A percentile compares a stretch with the other conserved stretches of the same genome.
These are phyloP conservation scores for Drosophila rufa DNA, from an alignment of 1,140 invertebrate genomes.

Conservation along the genomic window DNA sequence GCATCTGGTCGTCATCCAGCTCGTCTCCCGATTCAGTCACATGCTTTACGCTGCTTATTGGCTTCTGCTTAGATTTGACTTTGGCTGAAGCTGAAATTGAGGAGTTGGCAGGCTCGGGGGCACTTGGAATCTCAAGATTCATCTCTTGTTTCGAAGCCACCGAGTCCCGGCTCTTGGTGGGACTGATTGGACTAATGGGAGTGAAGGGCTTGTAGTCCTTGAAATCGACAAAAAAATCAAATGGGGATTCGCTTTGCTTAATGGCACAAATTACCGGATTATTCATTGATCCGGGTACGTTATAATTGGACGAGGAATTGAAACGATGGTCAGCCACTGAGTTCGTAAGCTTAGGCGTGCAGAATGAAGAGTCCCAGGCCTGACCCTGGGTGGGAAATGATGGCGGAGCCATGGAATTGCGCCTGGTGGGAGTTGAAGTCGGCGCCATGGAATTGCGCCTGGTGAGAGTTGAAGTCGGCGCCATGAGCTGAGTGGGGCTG, in stretches of 20 bases:
- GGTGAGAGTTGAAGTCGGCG: no score
- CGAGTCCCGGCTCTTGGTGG: no score
- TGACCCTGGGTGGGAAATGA: neutral
- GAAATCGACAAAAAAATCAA: no score
- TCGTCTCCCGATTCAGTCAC: slow-evolving; percentile 5
- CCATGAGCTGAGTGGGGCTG: no score
- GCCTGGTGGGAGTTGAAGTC: neutral
- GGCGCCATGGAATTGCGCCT: neutral
- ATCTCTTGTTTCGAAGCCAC: no score
- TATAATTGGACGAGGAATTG: no score
- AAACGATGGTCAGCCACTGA: neutral
- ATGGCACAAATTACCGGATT: neutral
- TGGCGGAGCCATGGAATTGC: neutral
- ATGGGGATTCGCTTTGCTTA: neutral
- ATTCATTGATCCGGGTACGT: no score
- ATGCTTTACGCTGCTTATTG: neutral
- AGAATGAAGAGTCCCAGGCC: neutral
- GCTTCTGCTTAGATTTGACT: neutral
- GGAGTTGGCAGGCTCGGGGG: neutral
- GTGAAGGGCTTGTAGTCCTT: neutral
- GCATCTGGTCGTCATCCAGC: neutral
- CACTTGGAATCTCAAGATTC: no score
- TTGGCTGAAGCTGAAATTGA: no score
- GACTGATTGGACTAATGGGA: no score
- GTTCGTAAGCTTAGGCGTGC: no score